Percentiles rank a stretch among this genome's conserved stretches.
phyloP scores from a whole-genome alignment of 2,888 invertebrate species.

The Sisyra nigra region DNA sequence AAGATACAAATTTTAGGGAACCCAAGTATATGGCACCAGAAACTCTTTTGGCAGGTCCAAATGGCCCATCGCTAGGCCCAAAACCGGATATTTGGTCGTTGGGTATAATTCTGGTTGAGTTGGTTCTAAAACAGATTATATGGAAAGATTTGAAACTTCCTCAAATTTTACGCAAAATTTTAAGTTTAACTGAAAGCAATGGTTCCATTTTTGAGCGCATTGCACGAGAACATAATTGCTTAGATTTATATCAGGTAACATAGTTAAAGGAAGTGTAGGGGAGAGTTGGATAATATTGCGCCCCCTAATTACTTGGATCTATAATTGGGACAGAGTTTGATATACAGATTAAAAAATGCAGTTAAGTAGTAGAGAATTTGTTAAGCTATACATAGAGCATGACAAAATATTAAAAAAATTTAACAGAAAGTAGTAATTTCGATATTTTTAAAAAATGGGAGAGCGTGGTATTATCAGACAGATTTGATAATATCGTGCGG shows the following conservation, averaged over 20 bases:
- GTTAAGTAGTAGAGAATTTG: too few relatives aligned
- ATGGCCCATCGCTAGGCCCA: conserved; percentile 33
- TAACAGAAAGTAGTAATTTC: too few relatives aligned
- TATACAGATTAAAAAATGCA: too few relatives aligned
- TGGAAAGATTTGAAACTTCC: conserved; percentile 63
- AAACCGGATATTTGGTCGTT: conserved; percentile 89
- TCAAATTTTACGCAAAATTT: conserved; percentile 55
- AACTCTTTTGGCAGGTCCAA: conserved; percentile 48
- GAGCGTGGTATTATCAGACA: too few relatives aligned
- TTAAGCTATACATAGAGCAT: too few relatives aligned
- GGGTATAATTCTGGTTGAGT: conserved; percentile 77
- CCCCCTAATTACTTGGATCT: background rate
- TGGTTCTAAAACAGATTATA: conserved; percentile 49
- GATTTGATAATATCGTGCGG: too few relatives aligned
- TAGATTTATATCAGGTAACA: conserved; percentile 43
- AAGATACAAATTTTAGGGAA: conserved; percentile 33
- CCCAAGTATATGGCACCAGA: conserved; percentile 73
- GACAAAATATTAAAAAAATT: too few relatives aligned
- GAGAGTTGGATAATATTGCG: too few relatives aligned
- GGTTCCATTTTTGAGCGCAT: conserved; percentile 49
- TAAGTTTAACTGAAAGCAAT: conserved; percentile 49
- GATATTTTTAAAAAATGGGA: too few relatives aligned
- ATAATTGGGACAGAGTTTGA: too few relatives aligned
- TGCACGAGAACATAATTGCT: conserved; percentile 60
- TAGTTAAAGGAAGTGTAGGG: background rate